Base-by-base conservation (phyloP, 2,888 invertebrate species). In the Eristalinus sepulchralis region DNA sequence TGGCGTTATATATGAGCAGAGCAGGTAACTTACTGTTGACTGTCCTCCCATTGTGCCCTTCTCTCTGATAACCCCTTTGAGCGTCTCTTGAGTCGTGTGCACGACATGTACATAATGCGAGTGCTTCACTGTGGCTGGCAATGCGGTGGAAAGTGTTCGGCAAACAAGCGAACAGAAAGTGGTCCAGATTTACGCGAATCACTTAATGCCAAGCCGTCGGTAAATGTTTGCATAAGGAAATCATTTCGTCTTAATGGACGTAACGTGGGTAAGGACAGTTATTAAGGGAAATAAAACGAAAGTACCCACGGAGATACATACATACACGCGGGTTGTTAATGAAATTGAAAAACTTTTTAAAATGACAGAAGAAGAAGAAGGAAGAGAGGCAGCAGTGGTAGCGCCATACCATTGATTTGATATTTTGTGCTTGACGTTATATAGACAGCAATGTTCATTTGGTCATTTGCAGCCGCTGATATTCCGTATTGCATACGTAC, bases 11-110 rank as follows among this genome's bases (percentile, higher is more conserved):
- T 57, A 77, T 70, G 53, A 39, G 64, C 53, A 17, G 22, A 57
- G n/a, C 66, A 75, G 75, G 66, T 67, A 62, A 47, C 39, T 71
- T 66, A 66, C 39, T 62, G 66, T 62, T 70, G 63, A 63, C 77
- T 66, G 55, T 17, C 47, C 47, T 63, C 36, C 70, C 31, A 70
- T 77, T 57, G 60, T 47, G 39, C 63, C 66, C 27, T n/a, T 27
- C 27, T 27, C 27, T 5, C 36, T 71, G 57, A 20, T 34, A 63
- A 67, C 71, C 63, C 70, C 62, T 68, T 55, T 2, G 55, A 17
- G 3, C 39, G 8, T 20, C 57, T 22, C 22, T 70, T 59, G 1
- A 27, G 9, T 47, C 57, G 22, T 59, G 68, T 64, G 63, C 57
- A 59, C 9, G 17, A 20, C 59, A 59, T 70, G 47, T 47, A 47